A percentile compares a stretch with the other conserved stretches of the same genome.
Conservation (phyloP, 2,797 vertebrate species). For the Microcaecilia unicolor region DNA sequence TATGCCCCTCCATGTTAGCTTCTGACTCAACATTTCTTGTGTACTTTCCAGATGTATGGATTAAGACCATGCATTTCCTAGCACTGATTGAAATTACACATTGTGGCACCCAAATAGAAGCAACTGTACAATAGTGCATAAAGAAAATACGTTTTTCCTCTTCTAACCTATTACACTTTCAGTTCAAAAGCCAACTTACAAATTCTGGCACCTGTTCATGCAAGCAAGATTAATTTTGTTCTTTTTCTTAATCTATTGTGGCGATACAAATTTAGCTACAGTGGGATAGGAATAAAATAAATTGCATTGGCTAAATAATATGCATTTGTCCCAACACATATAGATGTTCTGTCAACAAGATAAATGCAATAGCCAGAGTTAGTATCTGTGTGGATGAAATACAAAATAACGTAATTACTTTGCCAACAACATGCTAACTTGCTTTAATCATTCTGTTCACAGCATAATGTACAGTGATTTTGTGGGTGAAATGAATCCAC, state of each 20-base stretch:
- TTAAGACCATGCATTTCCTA: too few species aligned
- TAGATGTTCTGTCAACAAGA: conserved; percentile 56
- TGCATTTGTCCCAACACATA: conserved; percentile 27
- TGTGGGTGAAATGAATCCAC: conserved; percentile 49
- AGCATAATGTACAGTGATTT: conserved; percentile 49
- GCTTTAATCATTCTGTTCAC: conserved; percentile 48
- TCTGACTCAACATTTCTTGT: too few species aligned
- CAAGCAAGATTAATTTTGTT: conserved; percentile 12
- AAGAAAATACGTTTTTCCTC: background rate
- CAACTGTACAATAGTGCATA: background rate
- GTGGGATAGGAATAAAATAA: conserved; percentile 34
- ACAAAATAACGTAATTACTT: conserved; percentile 55
- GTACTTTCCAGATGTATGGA: too few species aligned
- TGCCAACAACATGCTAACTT: conserved; percentile 44
- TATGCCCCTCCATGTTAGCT: too few species aligned
- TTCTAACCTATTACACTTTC: background rate
- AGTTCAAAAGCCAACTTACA: too few species aligned
- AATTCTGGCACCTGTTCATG: background rate
- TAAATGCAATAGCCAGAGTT: conserved; percentile 33
- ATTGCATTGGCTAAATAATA: conserved; percentile 46
- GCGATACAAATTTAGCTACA: conserved; percentile 19
- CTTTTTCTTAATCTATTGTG: conserved; percentile 8
- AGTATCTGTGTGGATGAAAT: conserved; percentile 44
- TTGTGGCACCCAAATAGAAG: too few species aligned
- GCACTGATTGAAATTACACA: too few species aligned